Conservation (phyloP, 2,888 invertebrate genomes). For the Eupithecia vulgata region DNA sequence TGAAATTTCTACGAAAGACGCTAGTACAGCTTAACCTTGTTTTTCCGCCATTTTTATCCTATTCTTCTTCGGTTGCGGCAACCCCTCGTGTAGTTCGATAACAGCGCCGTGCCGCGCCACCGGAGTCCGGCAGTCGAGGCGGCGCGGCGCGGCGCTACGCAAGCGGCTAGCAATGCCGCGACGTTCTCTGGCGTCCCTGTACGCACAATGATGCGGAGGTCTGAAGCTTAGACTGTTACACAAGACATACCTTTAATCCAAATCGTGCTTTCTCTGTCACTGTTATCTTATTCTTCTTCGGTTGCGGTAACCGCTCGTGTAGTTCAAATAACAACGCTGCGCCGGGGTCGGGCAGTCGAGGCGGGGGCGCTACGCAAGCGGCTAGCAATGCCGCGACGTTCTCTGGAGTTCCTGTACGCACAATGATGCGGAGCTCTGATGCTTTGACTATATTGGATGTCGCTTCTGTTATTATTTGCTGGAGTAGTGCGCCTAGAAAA, state of each 20-base stretch:
- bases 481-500: slow-evolving; percentile 77
- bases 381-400: slow-evolving; percentile 84
- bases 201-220: slow-evolving; percentile 77
- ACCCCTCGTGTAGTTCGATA: slow-evolving; percentile 82
- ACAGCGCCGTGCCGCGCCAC: slow-evolving; percentile 83
- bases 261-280: slow-evolving; percentile 72
- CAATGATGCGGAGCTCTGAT: slow-evolving; percentile 68
- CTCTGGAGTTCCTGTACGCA: slow-evolving; percentile 86
- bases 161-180: slow-evolving; percentile 82
- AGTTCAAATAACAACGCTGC: slow-evolving; percentile 84
- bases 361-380: slow-evolving; percentile 83
- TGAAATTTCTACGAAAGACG: too few species aligned
- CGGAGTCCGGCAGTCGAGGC: slow-evolving; percentile 82
- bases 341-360: slow-evolving; percentile 84
- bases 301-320: slow-evolving; percentile 68
- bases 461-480: slow-evolving; percentile 81
- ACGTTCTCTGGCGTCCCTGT: slow-evolving; percentile 82
- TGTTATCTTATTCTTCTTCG: slow-evolving; percentile 61
- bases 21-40: too few species aligned
- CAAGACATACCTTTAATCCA: slow-evolving; percentile 18
- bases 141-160: slow-evolving; percentile 80
- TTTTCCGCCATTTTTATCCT: slow-evolving; percentile 55
- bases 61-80: slow-evolving; percentile 60
- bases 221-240: slow-evolving; percentile 29
- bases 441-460: slow-evolving; percentile 61